Base-by-base conservation (phyloP, 2,797 vertebrate species). In the Uromys caudimaculatus region DNA sequence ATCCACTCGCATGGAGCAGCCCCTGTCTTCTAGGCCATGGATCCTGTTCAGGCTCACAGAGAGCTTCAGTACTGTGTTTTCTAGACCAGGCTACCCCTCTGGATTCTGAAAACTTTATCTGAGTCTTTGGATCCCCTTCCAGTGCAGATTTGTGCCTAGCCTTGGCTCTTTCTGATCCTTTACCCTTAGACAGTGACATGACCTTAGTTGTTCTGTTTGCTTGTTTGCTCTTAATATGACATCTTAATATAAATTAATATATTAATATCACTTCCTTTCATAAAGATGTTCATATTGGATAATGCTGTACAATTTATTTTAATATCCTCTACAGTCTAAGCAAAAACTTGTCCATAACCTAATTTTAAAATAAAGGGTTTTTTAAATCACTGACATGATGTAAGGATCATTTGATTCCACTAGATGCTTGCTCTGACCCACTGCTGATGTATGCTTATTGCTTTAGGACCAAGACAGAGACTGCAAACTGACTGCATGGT, bases 241-340 rank as follows among this genome's bases (percentile, higher is more conserved):
- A 90, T 13, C 62, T 64, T 64, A 32, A 69, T n/a, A n/a, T 69
- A 69, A 69, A 6, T 35, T 7, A n/a, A 71, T 64, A 56, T 3
- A 76, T 69, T 62, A 32, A 1, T 38, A 54, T 50, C 67, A 62
- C 16, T 44, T 21, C 69, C 44, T 88, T 93, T 92, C 67, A 90
- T 47, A 93, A 88, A 84, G 50, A 73, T 47, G 27, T 83, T 23
- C 47, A 32, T 35, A 54, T 62, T 54, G 29, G n/a, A 69, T 90
- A 87, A 88, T 69, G 13, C 41, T 27, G 32, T 56, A 3, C 17
- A 88, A 41, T 88, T 95, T 79, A 76, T 89, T 94, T 94, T 54
- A 82, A 85, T 19, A 69, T 60, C 38, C 88, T 94, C 19, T 77
- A 29, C 21, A n/a, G n/a, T 85, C 75, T 86, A 44, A 81, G 35